These are phyloP conservation scores for Avahi laniger DNA, from an alignment of 2,797 vertebrate species.

Conservation along the genomic window DNA sequence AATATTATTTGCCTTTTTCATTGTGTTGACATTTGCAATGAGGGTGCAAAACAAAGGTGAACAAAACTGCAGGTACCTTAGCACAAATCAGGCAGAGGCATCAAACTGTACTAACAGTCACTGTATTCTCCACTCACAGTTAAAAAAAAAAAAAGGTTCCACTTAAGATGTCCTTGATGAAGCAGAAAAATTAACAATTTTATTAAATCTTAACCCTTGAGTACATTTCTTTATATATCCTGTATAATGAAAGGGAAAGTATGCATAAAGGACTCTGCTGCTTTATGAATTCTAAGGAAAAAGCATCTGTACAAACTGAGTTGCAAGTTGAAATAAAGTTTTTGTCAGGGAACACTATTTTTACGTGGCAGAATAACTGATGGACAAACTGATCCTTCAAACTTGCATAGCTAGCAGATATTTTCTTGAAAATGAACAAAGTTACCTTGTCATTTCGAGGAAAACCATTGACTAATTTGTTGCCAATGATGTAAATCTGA, in stretches of 20 bases:
- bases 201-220: not conserved
- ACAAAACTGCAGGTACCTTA: not conserved
- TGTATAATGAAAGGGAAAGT: not conserved
- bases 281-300: not conserved
- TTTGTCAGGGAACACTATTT: not conserved
- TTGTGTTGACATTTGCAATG: not conserved
- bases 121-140: not conserved
- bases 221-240: not conserved
- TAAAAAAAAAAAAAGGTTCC: not conserved
- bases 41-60: slow-evolving; percentile 37
- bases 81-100: not conserved
- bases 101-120: not conserved
- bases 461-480: slow-evolving; percentile 32
- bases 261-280: not conserved
- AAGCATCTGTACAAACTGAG: not conserved
- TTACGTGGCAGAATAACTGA: not conserved
- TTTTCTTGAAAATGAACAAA: slow-evolving; percentile 42
- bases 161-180: not conserved
- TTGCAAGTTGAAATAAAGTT: not conserved
- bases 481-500: slow-evolving; percentile 18
- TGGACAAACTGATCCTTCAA: slow-evolving; percentile 4
- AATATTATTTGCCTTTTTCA: slow-evolving; percentile 16
- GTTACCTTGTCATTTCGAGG: slow-evolving; percentile 10
- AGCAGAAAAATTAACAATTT: not conserved
- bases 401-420: not conserved